Conservation (phyloP, 2,113 vertebrate genomes). For the Menura novaehollandiae region DNA sequence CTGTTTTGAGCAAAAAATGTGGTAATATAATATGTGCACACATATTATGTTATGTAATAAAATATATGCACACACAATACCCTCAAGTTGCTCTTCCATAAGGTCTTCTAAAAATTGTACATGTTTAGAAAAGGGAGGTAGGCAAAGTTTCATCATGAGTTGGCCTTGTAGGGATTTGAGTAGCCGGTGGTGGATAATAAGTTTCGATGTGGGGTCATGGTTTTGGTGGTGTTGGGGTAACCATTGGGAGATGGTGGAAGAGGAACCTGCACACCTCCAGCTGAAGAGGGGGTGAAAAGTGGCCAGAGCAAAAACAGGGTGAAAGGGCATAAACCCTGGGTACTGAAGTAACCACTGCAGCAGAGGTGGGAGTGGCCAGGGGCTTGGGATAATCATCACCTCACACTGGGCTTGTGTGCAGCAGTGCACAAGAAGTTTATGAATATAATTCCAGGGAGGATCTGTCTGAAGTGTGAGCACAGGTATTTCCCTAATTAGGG, state of each 20-base stretch:
- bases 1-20: neutral
- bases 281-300: neutral
- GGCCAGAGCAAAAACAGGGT: neutral
- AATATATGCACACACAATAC: neutral
- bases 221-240: neutral
- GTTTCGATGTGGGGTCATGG: neutral
- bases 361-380: neutral
- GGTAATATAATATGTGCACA: neutral
- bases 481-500: neutral
- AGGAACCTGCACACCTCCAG: neutral
- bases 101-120: neutral
- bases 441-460: neutral
- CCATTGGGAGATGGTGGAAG: neutral
- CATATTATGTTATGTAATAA: too few species aligned
- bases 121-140: neutral
- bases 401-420: neutral
- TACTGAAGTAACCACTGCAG: neutral
- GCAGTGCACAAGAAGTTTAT: neutral
- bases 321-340: neutral
- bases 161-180: neutral
- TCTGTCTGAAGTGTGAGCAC: neutral
- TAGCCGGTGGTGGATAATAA: neutral
- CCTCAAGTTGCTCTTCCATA: neutral
- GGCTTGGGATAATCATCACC: neutral
- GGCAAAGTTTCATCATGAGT: neutral